phyloP scores from a whole-genome alignment of 1,140 invertebrate genomes.

The Drosophila repletoides region DNA sequence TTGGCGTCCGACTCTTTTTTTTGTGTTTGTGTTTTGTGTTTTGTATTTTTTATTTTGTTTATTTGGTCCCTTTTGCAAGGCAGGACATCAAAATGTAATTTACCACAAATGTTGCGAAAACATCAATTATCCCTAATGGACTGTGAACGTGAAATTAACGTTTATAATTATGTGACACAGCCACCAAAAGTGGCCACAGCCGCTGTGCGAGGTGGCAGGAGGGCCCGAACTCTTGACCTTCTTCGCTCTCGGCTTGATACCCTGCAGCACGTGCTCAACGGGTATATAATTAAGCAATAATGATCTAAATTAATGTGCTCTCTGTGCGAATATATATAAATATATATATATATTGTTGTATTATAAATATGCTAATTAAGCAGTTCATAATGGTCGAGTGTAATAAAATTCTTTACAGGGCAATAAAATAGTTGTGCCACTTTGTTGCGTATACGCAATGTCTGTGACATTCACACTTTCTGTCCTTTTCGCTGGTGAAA shows the following conservation, averaged over 20 bases:
- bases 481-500: neutral
- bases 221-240: conserved; percentile 3
- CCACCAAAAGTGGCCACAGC: conserved; percentile 46
- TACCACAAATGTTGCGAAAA: conserved; percentile 77
- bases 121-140: conserved; percentile 81
- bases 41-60: conserved; percentile 39
- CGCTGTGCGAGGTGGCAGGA: neutral
- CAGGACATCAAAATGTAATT: conserved; percentile 79
- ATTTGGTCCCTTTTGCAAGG: conserved; percentile 11
- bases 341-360: too few relatives aligned
- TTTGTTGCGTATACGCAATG: neutral
- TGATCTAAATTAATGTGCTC: too few relatives aligned
- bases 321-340: neutral
- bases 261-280: neutral
- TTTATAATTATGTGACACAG: conserved; percentile 79
- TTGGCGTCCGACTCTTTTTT: conserved; percentile 10
- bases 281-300: neutral
- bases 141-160: conserved; percentile 80
- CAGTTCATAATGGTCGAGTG: neutral
- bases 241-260: neutral
- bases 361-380: too few relatives aligned
- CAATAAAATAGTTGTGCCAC: neutral
- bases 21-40: neutral
- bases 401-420: neutral
- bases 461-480: neutral